A percentile compares a stretch with the other conserved stretches of the same genome.
Conservation (phyloP, 2,888 invertebrate genomes). For the Oasisia sp. region DNA sequence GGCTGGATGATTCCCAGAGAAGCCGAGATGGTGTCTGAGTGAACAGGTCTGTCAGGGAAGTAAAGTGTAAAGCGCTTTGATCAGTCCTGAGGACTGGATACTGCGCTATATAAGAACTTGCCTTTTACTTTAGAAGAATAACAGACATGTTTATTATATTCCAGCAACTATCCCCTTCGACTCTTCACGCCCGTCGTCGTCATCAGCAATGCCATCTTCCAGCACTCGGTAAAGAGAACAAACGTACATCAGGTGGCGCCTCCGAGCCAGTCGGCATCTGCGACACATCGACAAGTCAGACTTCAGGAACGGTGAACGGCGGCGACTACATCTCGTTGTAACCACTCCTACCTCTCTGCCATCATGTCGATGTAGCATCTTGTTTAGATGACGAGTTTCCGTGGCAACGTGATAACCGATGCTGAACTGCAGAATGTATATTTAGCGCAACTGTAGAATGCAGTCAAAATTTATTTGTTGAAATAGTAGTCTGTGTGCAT, state of each 20-base stretch:
- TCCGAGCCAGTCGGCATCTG: background rate
- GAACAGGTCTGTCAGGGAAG: no score
- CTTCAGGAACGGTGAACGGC: background rate
- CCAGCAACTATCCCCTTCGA: constrained; percentile 65
- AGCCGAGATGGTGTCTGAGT: no score
- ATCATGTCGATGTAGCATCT: background rate
- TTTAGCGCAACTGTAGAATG: background rate
- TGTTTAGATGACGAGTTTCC: background rate
- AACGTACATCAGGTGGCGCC: background rate
- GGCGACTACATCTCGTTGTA: background rate
- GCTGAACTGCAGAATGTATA: background rate
- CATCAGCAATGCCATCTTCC: constrained; percentile 74
- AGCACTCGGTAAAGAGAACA: constrained; percentile 26
- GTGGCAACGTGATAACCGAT: background rate
- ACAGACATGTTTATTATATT: constrained; percentile 22
- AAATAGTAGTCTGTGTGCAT: background rate
- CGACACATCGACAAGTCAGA: background rate
- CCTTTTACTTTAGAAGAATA: no score
- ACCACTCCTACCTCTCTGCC: background rate
- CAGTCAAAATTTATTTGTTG: background rate
- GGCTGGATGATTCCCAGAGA: no score
- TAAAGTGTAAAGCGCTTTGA: no score
- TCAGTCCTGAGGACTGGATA: no score
- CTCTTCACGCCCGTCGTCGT: constrained; percentile 86
- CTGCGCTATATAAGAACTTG: no score